A percentile compares a stretch with the other conserved stretches of the same genome.
These are phyloP conservation scores for Irena cyanogastra DNA, from an alignment of 2,113 vertebrate genomes.

Conservation along the genomic window DNA sequence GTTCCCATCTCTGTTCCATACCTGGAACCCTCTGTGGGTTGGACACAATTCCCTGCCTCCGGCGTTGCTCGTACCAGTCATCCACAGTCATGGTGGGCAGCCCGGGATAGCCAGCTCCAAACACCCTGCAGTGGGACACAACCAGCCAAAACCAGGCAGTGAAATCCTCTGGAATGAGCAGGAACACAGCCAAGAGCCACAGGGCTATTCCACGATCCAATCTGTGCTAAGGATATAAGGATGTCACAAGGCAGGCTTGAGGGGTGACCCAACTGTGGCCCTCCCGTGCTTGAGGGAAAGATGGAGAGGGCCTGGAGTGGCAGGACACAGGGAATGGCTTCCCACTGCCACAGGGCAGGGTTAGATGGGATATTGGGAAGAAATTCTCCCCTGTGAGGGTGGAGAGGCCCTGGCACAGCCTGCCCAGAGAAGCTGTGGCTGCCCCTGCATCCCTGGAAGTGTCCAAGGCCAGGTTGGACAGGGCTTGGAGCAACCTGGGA, in stretches of 20 bases:
- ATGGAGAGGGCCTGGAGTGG: neutral
- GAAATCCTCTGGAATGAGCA: accelerated
- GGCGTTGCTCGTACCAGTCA: conserved; percentile 93
- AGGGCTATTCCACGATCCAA: neutral
- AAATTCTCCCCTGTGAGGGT: accelerated
- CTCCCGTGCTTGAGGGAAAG: neutral
- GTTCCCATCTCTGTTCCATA: neutral
- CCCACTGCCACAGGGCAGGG: neutral
- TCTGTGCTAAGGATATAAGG: accelerated
- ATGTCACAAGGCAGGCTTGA: neutral
- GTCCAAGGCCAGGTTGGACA: accelerated
- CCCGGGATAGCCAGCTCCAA: conserved; percentile 90
- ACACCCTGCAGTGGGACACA: conserved; percentile 75
- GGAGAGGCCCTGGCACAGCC: neutral
- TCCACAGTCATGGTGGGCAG: conserved; percentile 91
- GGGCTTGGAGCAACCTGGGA: neutral
- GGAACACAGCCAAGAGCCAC: neutral
- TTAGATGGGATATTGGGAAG: neutral
- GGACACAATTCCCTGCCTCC: conserved; percentile 68
- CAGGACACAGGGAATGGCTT: neutral
- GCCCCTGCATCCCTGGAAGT: neutral
- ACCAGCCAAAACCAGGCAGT: neutral
- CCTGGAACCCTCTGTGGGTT: conserved; percentile 62
- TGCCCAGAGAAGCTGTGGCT: neutral
- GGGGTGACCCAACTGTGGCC: accelerated